Evolutionary conservation across 92 coral and sea anemone genomes (phyloP), one percentile per base, ranked within the genome.

Genomic region (Epizoanthus scotinus): DNA sequence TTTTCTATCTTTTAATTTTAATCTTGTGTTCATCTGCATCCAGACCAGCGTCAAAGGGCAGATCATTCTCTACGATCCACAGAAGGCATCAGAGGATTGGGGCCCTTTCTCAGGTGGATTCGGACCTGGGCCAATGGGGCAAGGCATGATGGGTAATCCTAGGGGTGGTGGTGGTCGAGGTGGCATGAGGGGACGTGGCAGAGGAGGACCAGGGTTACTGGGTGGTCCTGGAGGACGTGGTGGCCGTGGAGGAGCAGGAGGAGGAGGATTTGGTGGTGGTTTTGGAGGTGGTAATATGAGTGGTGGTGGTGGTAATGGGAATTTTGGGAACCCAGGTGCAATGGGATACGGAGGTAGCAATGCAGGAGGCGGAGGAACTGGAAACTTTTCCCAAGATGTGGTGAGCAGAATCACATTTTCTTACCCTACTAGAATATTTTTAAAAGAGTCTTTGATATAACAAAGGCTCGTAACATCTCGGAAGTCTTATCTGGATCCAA

Each of bases 31-130:
- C 17, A 28, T 26, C 5, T 40, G 31, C 8, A 64, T 86, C 20
- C 58, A 92, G 98, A 87, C 98, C 17, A 86, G 97, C 6, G 84
- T 94, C 54, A 96, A 93, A 63, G 99, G 99, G 0, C 90, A 82
- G 47, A 94, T 96, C n/a, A 74, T 74, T 25, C 91, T 96, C 34
- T 96, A 92, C 62, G 98, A 96, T 65, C 99, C 99, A 71, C 67
- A 78, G 24, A 88, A 84, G 24, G 83, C 75, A 26, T 73, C 71
- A 15, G 88, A 87, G 70, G 90, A 93, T 63, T 90, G 91, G 89
- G 95, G 82, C 40, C 40, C 1, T 20, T 91, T 78, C 73, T 91
- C 86, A 60, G 95, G 90, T 66, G 93, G 93, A 14, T 88, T 53
- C 79, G 86, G 79, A 0, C 68, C 49, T 15, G 85, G 89, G 12